A percentile compares a stretch with the other conserved stretches of the same genome.
These are phyloP conservation scores for Drosophila mayaguana DNA, from an alignment of 2,888 invertebrate species.

Conservation along the genomic window DNA sequence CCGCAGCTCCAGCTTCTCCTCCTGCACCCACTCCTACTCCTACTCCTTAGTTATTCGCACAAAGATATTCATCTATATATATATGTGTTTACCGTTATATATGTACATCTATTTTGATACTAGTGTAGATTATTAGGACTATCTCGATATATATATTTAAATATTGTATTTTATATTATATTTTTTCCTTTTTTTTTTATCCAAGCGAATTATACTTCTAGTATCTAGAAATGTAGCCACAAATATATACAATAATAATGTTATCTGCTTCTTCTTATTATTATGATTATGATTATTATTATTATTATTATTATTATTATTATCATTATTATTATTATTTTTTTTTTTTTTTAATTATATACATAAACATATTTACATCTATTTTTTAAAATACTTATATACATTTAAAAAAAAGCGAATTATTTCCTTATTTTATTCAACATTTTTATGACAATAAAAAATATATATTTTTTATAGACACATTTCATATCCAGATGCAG, in stretches of 20 bases:
- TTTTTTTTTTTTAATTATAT: conserved; percentile 20
- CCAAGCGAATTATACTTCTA: conserved; percentile 45
- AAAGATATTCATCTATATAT: conserved; percentile 55
- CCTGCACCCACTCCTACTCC: neutral
- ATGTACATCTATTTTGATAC: conserved; percentile 29
- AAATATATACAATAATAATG: conserved; percentile 10
- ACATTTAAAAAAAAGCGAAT: neutral
- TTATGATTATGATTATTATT: neutral
- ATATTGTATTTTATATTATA: neutral
- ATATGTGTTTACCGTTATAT: conserved; percentile 15
- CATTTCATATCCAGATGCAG: conserved; percentile 2
- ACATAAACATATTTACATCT: conserved; percentile 16
- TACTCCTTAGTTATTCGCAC: conserved; percentile 14
- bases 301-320: neutral
- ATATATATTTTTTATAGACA: neutral
- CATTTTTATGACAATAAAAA: conserved; percentile 1
- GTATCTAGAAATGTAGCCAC: conserved; percentile 56
- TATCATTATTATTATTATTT: neutral
- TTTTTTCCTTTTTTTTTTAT: conserved; percentile 4
- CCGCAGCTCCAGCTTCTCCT: neutral
- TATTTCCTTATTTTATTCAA: neutral
- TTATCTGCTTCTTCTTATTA: conserved; percentile 11
- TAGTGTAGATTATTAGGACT: conserved; percentile 48
- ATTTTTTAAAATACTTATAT: conserved; percentile 14
- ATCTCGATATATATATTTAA: conserved; percentile 14